phyloP scores from a whole-genome alignment of 1,140 invertebrate species.

The Elysia chlorotica region DNA sequence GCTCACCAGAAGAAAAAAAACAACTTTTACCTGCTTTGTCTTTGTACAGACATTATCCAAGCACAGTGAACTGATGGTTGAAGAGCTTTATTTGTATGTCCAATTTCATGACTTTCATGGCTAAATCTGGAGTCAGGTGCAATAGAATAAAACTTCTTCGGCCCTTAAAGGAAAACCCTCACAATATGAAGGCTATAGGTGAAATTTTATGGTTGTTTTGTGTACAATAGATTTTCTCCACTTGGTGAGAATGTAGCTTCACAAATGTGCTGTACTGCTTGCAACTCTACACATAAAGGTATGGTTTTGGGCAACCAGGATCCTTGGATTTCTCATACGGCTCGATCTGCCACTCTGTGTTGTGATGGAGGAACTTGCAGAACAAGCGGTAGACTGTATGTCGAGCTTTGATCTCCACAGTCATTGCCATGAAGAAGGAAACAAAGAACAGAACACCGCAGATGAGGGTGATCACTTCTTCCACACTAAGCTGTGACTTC shows the following conservation, averaged over 20 bases:
- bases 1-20: too few species aligned
- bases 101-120: too few species aligned
- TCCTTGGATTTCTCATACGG: constrained; percentile 62
- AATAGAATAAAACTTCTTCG: too few species aligned
- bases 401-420: constrained; percentile 67
- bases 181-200: too few species aligned
- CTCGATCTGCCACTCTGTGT: constrained; percentile 66
- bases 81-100: too few species aligned
- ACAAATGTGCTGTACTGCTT: not conserved
- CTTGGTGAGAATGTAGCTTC: not conserved
- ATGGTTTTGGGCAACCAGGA: constrained; percentile 8
- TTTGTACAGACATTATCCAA: too few species aligned
- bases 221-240: too few species aligned
- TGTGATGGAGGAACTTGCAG: constrained; percentile 64
- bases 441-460: constrained; percentile 68
- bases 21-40: too few species aligned
- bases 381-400: constrained; percentile 65
- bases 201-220: too few species aligned
- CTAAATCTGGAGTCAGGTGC: too few species aligned
- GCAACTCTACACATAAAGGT: not conserved
- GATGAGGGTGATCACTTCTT: constrained; percentile 65
- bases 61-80: too few species aligned
- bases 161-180: too few species aligned
- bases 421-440: constrained; percentile 68
- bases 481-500: constrained; percentile 61